These are phyloP conservation scores for Drosophila rufa DNA, from an alignment of 1,140 invertebrate genomes.

Conservation along the genomic window DNA sequence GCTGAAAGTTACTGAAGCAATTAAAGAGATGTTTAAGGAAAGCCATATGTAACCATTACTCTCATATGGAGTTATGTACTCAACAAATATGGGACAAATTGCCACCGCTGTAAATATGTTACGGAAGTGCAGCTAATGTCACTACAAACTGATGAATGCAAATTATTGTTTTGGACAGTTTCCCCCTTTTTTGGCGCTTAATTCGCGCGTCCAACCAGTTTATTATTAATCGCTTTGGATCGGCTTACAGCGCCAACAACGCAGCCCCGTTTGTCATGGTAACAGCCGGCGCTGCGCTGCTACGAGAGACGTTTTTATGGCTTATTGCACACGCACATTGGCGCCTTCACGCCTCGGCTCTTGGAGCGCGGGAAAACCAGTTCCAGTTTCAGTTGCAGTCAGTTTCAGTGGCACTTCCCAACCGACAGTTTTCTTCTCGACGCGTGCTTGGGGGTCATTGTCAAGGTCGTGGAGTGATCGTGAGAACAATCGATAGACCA, in stretches of 20 bases:
- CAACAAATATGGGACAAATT: slow-evolving; percentile 40
- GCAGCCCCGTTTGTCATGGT: slow-evolving; percentile 52
- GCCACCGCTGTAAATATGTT: slow-evolving; percentile 3
- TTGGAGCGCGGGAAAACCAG: slow-evolving; percentile 32
- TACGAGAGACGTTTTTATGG: slow-evolving; percentile 43
- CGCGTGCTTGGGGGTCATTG: slow-evolving; percentile 57
- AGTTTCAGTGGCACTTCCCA: slow-evolving; percentile 17
- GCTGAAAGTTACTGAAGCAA: no score
- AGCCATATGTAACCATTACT: not conserved
- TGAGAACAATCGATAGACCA: slow-evolving; percentile 49
- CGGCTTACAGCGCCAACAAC: slow-evolving; percentile 33
- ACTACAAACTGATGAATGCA: slow-evolving; percentile 37
- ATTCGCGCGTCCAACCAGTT: slow-evolving; percentile 58
- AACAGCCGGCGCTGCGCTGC: slow-evolving; percentile 29
- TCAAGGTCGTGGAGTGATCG: slow-evolving; percentile 63
- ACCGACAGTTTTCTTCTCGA: slow-evolving; percentile 68
- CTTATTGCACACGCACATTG: slow-evolving; percentile 72
- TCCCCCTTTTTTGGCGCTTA: slow-evolving; percentile 24
- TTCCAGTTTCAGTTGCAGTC: slow-evolving; percentile 50
- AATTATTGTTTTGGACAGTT: slow-evolving; percentile 34
- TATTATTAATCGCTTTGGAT: slow-evolving; percentile 46
- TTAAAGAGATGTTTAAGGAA: not conserved
- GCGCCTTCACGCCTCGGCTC: slow-evolving; percentile 54
- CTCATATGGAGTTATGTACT: not conserved
- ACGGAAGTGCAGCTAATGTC: slow-evolving; percentile 44